Evolutionary conservation across 2,797 vertebrate genomes (phyloP).

Genomic region (Linurgus olivaceus): DNA sequence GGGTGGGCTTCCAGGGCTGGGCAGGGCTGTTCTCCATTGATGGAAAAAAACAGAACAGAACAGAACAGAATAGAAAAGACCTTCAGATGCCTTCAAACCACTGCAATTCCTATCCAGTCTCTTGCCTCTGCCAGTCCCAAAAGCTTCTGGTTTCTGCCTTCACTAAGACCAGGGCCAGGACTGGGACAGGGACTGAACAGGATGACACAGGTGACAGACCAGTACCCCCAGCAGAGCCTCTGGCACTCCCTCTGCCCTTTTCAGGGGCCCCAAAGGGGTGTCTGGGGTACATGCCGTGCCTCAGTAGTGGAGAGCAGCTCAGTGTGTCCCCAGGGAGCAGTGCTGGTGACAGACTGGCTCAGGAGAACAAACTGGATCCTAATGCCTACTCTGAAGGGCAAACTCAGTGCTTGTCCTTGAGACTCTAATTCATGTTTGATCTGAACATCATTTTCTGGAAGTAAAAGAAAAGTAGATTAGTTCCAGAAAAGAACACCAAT

Average conservation of each 20-base stretch:
- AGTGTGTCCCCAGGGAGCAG: not conserved
- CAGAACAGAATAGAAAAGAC: not conserved
- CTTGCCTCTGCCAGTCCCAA: not conserved
- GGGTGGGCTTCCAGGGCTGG: not conserved
- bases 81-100: not conserved
- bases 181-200: not conserved
- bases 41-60: not conserved
- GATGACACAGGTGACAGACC: not conserved
- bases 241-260: not conserved
- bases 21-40: not conserved
- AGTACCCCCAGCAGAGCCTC: not conserved
- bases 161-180: not conserved
- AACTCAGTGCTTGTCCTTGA: not conserved
- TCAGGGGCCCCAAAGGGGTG: accelerated
- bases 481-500: not conserved
- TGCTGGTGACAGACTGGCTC: not conserved
- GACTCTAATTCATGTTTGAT: not conserved
- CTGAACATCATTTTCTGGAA: not conserved
- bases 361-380: not conserved
- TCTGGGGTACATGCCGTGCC: not conserved
- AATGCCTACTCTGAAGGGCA: accelerated
- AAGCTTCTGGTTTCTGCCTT: not conserved
- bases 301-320: not conserved
- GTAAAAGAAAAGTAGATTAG: not conserved
- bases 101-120: not conserved